A percentile compares a stretch with the other conserved stretches of the same genome.
phyloP scores from a whole-genome alignment of 2,113 vertebrate genomes.

The Halichoerus grypus region DNA sequence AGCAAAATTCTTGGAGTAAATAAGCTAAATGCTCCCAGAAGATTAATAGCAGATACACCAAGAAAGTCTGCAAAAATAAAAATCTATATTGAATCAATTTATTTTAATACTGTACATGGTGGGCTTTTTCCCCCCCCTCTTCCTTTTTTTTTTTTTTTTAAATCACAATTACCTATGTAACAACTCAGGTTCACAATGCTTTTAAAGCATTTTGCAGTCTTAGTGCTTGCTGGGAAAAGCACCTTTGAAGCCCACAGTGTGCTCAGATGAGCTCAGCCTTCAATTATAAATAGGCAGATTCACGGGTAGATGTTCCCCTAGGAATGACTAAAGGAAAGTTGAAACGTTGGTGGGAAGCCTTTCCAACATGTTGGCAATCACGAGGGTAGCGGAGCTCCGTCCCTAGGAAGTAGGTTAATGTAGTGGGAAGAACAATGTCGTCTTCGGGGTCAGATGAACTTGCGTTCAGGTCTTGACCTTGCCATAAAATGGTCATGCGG shows the following conservation, averaged over 20 bases:
- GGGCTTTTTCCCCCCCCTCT: too few species aligned
- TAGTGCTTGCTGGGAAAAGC: background rate
- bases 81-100: constrained; percentile 56
- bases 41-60: constrained; percentile 37
- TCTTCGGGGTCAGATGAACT: background rate
- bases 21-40: constrained; percentile 58
- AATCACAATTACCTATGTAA: background rate
- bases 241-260: background rate
- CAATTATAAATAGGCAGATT: background rate
- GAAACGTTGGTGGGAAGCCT: background rate
- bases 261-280: background rate
- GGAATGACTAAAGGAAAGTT: background rate
- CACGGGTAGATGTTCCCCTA: background rate
- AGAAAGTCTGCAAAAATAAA: constrained; percentile 53
- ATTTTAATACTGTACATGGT: background rate
- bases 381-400: background rate
- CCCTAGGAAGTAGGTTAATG: background rate
- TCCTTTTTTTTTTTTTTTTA: background rate
- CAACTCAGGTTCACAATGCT: background rate
- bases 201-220: background rate
- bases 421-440: accelerated
- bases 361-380: background rate
- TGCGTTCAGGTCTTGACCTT: background rate
- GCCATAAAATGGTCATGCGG: background rate
- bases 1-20: constrained; percentile 65